Conservation (phyloP, 2,797 vertebrate genomes). For the Halcyon chelicuti region DNA sequence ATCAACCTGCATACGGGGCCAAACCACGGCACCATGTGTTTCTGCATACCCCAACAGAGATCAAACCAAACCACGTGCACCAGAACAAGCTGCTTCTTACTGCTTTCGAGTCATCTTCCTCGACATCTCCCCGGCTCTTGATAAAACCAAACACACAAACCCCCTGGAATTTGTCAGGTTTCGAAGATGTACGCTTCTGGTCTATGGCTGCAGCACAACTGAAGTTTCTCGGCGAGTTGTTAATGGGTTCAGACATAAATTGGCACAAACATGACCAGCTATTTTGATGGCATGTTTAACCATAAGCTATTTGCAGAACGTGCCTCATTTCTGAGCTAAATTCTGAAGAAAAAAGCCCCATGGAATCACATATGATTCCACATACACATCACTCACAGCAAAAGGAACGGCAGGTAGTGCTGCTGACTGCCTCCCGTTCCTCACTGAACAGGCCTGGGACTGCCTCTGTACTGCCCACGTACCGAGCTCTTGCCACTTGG, state of each 20-base stretch:
- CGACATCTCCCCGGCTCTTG: neutral
- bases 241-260: neutral
- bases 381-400: neutral
- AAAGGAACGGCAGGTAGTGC: rapidly evolving
- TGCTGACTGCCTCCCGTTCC: rapidly evolving
- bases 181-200: rapidly evolving
- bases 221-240: neutral
- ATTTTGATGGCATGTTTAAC: neutral
- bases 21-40: neutral
- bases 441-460: too few relatives aligned
- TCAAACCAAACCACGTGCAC: neutral
- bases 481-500: neutral
- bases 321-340: neutral
- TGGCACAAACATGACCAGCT: rapidly evolving
- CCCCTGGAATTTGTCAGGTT: neutral
- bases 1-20: rapidly evolving
- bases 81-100: neutral
- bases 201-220: neutral
- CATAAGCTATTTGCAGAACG: neutral
- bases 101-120: neutral
- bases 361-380: neutral
- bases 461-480: too few relatives aligned
- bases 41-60: neutral
- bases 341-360: neutral
- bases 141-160: neutral